These are phyloP conservation scores for Limnephilus marmoratus DNA, from an alignment of 2,888 invertebrate genomes.

Conservation along the genomic window DNA sequence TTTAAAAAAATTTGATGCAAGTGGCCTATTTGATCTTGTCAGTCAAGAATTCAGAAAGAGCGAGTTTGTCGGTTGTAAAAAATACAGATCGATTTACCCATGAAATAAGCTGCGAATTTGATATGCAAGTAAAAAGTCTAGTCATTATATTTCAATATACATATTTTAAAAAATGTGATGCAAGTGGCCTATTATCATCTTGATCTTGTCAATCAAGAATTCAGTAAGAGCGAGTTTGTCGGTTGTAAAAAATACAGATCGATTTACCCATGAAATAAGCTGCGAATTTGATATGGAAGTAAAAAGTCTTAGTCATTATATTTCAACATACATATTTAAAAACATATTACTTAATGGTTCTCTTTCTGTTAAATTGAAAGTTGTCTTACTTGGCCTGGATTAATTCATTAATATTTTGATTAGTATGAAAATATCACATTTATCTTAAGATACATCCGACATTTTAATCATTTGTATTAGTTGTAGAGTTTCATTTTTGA, in stretches of 20 bases:
- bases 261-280: neutral
- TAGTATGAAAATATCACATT: neutral
- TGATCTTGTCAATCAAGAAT: neutral
- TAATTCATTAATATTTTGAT: neutral
- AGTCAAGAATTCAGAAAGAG: neutral
- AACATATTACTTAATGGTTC: too few relatives aligned
- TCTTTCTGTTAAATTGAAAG: neutral
- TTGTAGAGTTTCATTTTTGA: too few relatives aligned
- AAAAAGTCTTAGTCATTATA: neutral
- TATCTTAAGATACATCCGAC: too few relatives aligned
- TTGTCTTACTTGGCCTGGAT: neutral
- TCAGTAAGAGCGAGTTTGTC: neutral
- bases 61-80: neutral
- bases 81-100: neutral
- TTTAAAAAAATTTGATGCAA: too few relatives aligned
- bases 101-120: neutral
- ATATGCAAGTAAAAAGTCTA: neutral
- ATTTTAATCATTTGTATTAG: too few relatives aligned
- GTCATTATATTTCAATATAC: neutral
- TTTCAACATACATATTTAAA: neutral
- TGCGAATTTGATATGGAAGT: neutral
- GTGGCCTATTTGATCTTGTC: too few relatives aligned
- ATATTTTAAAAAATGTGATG: too few relatives aligned
- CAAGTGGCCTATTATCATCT: too few relatives aligned
- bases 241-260: neutral